A percentile compares a stretch with the other conserved stretches of the same genome.
phyloP scores from a whole-genome alignment of 2,113 vertebrate species.

The Bagarius yarrelli region DNA sequence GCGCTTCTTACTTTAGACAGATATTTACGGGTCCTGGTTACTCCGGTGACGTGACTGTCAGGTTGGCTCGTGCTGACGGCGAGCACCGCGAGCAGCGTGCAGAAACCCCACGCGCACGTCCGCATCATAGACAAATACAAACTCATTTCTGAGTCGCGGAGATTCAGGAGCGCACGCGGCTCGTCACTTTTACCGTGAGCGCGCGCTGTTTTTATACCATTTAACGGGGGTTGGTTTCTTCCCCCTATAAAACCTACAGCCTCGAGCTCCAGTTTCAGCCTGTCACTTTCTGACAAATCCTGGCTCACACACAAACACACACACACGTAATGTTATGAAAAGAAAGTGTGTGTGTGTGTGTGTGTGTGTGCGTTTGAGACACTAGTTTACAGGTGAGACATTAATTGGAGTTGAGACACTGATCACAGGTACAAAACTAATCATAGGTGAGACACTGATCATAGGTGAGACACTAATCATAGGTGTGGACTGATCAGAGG shows the following conservation, averaged over 20 bases:
- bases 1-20: conserved; percentile 11
- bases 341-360: too few relatives aligned
- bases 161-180: not conserved
- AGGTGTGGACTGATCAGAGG: too few relatives aligned
- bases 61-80: not conserved
- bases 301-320: not conserved
- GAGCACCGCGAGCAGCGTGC: conserved; percentile 1
- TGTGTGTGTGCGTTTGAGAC: too few relatives aligned
- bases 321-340: not conserved
- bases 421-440: too few relatives aligned
- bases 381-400: too few relatives aligned
- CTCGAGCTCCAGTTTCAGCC: conserved; percentile 1
- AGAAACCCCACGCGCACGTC: not conserved
- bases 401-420: too few relatives aligned
- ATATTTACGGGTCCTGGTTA: not conserved
- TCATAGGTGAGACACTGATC: too few relatives aligned
- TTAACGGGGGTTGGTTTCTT: not conserved
- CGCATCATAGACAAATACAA: not conserved
- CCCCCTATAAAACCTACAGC: not conserved
- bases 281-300: not conserved
- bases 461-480: too few relatives aligned
- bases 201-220: conserved; percentile 5
- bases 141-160: not conserved
- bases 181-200: not conserved
- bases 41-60: not conserved